Conservation (phyloP, 1,140 invertebrate species). For the Pseudomyrmex flavicornis region DNA sequence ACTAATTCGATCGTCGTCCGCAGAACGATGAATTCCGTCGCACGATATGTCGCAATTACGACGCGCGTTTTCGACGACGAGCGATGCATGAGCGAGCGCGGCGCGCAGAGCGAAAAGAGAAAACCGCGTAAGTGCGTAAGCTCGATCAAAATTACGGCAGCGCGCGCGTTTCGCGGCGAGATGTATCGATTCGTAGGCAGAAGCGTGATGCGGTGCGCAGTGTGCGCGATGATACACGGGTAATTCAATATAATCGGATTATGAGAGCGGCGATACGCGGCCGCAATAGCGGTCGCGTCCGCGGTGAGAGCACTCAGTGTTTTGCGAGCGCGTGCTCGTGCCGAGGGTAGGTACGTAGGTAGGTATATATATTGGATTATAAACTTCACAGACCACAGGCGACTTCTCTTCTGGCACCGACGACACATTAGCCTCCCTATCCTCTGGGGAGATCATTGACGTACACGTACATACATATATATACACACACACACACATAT, state of each 20-base stretch:
- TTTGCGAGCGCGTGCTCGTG: conserved; percentile 71
- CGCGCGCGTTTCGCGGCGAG: conserved; percentile 43
- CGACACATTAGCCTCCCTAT: conserved; percentile 79
- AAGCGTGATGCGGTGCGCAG: conserved; percentile 42
- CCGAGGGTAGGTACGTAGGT: conserved; percentile 48
- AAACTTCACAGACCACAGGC: conserved; percentile 82
- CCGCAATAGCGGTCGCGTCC: conserved; percentile 80
- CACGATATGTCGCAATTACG: neutral
- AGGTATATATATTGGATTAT: conserved; percentile 83
- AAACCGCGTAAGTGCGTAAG: conserved; percentile 7
- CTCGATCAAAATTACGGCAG: conserved; percentile 57
- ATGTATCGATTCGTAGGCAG: conserved; percentile 70
- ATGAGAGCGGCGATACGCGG: conserved; percentile 78
- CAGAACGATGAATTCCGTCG: neutral
- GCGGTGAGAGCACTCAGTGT: conserved; percentile 82
- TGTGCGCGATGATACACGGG: conserved; percentile 72
- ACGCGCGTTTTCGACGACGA: neutral
- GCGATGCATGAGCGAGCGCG: neutral
- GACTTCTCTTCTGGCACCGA: conserved; percentile 72
- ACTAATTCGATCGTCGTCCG: conserved; percentile 22
- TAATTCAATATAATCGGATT: conserved; percentile 84
- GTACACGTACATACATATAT: conserved; percentile 15
- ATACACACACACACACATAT: neutral
- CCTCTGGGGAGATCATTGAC: conserved; percentile 71
- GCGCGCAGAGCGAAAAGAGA: neutral